Conservation (phyloP, 2,113 vertebrate genomes). For the Thryonomys swinderianus region DNA sequence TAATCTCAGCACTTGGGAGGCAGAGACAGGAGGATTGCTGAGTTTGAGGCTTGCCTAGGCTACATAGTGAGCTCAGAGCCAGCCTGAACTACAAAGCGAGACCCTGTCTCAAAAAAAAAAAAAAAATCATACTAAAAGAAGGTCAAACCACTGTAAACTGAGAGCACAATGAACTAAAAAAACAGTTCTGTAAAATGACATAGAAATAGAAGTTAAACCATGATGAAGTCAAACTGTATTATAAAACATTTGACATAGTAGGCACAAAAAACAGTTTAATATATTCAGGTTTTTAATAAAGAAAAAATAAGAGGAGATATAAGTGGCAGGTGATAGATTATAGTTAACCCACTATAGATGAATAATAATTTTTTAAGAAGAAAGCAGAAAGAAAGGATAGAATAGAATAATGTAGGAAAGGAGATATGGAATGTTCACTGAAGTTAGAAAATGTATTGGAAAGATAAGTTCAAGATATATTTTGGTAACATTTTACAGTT, state of each 20-base stretch:
- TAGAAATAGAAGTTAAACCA: neutral
- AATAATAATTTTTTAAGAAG: slow-evolving; percentile 23
- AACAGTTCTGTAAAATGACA: slow-evolving; percentile 14
- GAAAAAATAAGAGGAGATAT: slow-evolving; percentile 13
- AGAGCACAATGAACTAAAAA: neutral
- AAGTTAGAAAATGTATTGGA: slow-evolving; percentile 15
- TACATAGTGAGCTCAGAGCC: no score
- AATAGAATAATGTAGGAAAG: neutral
- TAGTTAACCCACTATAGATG: neutral
- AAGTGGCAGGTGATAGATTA: neutral
- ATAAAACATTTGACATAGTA: neutral
- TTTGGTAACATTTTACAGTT: slow-evolving; percentile 9
- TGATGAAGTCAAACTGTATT: neutral
- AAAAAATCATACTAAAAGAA: neutral
- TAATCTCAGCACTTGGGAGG: no score
- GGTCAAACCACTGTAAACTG: neutral
- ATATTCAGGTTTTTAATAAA: slow-evolving; percentile 1
- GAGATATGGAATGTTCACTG: neutral
- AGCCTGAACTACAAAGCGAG: no score
- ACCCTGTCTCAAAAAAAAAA: no score
- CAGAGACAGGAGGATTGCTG: no score
- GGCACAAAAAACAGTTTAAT: neutral
- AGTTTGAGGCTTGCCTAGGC: no score
- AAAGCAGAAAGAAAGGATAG: slow-evolving; percentile 9
- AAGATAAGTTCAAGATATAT: slow-evolving; percentile 27